Evolutionary conservation across 2,113 vertebrate genomes (phyloP).

Genomic region (Sinosuthora webbiana): DNA sequence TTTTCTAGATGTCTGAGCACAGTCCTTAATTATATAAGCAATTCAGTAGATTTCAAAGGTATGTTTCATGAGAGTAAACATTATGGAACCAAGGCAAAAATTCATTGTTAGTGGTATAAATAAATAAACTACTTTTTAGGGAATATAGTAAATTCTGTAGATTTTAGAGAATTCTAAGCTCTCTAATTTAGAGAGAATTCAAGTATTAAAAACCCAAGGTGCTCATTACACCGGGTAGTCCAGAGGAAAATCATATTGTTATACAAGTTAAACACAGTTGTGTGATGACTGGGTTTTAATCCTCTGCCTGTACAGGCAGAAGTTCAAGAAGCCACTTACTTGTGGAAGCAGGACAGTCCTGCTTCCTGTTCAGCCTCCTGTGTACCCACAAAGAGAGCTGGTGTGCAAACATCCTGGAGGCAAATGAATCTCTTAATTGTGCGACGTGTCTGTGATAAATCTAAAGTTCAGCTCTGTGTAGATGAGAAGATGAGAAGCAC

Average conservation of each 20-base stretch:
- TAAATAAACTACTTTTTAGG: not conserved
- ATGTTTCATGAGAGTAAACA: not conserved
- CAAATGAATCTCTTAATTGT: not conserved
- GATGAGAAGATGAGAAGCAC: not conserved
- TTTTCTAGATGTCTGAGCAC: not conserved
- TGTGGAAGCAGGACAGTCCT: not conserved
- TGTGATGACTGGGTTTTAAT: not conserved
- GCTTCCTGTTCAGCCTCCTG: not conserved
- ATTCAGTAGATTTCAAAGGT: not conserved
- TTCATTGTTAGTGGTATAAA: not conserved
- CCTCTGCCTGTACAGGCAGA: not conserved
- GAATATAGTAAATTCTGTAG: not conserved
- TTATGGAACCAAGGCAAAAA: not conserved
- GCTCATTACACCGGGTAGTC: not conserved
- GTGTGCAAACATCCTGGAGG: not conserved
- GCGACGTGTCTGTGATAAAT: not conserved
- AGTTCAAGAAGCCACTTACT: not conserved
- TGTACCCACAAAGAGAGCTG: not conserved
- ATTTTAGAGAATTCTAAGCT: not conserved
- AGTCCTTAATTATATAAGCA: not conserved
- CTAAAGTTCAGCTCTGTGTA: not conserved
- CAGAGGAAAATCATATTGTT: not conserved
- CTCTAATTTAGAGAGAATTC: not conserved
- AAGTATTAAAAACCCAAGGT: not conserved
- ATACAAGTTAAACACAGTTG: not conserved